Evolutionary conservation across 2,888 invertebrate species (phyloP).

Genomic region (Tetragonisca angustula): DNA sequence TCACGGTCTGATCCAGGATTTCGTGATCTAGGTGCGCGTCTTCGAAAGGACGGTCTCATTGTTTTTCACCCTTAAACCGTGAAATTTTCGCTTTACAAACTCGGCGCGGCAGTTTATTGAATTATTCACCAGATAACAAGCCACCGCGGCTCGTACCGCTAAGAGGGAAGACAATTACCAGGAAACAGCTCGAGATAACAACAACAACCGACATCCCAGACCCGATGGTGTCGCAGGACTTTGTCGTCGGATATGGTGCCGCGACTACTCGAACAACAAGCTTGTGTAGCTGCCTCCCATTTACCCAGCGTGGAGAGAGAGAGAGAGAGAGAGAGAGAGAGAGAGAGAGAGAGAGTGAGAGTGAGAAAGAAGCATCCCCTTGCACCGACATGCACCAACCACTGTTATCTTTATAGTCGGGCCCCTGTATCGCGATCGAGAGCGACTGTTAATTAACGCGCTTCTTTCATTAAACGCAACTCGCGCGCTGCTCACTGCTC

Average conservation of each 20-base stretch:
- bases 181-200: constrained; percentile 83
- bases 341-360: neutral
- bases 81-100: constrained; percentile 77
- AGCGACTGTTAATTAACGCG: constrained; percentile 75
- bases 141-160: constrained; percentile 73
- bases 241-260: constrained; percentile 67
- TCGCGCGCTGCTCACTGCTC: constrained; percentile 1
- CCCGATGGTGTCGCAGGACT: constrained; percentile 69
- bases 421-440: constrained; percentile 73
- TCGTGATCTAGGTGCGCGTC: neutral
- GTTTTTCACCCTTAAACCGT: constrained; percentile 74
- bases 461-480: constrained; percentile 68
- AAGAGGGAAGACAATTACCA: constrained; percentile 82
- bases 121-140: constrained; percentile 83
- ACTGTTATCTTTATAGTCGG: constrained; percentile 79
- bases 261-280: constrained; percentile 68
- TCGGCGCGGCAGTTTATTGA: constrained; percentile 80
- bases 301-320: constrained; percentile 34
- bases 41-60: constrained; percentile 50
- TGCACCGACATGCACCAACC: constrained; percentile 52
- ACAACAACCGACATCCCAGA: constrained; percentile 76
- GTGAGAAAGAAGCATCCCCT: constrained; percentile 27
- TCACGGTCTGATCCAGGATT: neutral
- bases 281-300: constrained; percentile 56
- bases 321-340: neutral